Conservation (phyloP, 2,113 vertebrate genomes). For the Chroicocephalus ridibundus region DNA sequence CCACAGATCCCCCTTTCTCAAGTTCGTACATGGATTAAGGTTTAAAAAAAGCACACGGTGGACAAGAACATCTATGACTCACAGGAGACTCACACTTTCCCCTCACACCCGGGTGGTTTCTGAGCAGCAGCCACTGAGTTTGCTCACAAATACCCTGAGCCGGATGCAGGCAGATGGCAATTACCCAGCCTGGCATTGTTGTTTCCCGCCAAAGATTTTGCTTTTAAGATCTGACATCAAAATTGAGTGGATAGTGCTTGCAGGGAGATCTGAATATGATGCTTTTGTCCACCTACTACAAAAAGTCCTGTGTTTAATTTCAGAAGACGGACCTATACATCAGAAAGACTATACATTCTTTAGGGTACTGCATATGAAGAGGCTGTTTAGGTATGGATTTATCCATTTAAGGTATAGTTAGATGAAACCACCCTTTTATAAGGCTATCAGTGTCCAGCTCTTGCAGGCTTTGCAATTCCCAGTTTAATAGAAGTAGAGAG, state of each 20-base stretch:
- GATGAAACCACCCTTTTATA: background rate
- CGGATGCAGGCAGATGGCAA: background rate
- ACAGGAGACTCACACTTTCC: accelerated
- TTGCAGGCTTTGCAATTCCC: background rate
- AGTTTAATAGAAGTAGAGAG: background rate
- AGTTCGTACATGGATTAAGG: accelerated
- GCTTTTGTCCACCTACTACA: background rate
- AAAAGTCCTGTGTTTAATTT: background rate
- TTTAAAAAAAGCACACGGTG: background rate
- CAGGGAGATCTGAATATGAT: background rate
- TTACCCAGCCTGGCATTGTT: background rate
- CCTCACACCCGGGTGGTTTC: accelerated
- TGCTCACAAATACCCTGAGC: background rate
- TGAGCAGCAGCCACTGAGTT: background rate
- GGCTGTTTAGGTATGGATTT: background rate
- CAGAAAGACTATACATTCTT: accelerated
- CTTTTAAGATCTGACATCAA: background rate
- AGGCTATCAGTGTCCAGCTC: background rate
- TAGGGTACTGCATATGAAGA: background rate
- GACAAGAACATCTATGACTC: background rate
- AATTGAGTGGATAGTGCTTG: background rate
- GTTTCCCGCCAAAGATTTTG: background rate
- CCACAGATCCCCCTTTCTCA: background rate
- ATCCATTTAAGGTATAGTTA: background rate
- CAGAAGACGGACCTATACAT: background rate